These are phyloP conservation scores for Garrulus glandarius DNA, from an alignment of 2,797 vertebrate genomes.

Conservation along the genomic window DNA sequence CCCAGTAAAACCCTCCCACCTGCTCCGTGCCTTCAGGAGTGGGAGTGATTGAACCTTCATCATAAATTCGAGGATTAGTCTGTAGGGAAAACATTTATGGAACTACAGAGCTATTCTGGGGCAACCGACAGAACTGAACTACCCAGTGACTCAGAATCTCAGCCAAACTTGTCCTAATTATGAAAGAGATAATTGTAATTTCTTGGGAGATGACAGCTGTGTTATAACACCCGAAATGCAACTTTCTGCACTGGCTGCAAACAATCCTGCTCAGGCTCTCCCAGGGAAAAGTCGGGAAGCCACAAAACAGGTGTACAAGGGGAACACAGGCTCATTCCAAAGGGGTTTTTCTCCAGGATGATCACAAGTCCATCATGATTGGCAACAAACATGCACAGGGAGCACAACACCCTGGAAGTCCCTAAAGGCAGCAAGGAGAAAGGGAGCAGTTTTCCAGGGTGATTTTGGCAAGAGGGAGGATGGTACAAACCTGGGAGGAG, in stretches of 20 bases:
- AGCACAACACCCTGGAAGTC: rapidly evolving
- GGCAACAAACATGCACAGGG: neutral
- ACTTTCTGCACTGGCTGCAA: neutral
- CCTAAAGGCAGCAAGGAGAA: neutral
- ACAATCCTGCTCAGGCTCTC: neutral
- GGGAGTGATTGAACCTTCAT: neutral
- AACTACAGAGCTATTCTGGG: constrained; percentile 10
- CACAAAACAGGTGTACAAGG: neutral
- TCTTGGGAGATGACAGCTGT: neutral
- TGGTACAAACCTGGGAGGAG: neutral
- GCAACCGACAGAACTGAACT: neutral
- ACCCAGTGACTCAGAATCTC: constrained; percentile 10
- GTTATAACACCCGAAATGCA: neutral
- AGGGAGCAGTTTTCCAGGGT: neutral
- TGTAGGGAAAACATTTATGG: neutral
- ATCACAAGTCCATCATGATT: rapidly evolving
- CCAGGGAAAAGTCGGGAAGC: neutral
- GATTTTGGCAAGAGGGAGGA: neutral
- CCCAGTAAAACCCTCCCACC: neutral
- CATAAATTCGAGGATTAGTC: neutral
- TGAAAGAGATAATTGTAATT: neutral
- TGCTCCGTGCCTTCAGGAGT: neutral
- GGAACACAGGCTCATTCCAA: rapidly evolving
- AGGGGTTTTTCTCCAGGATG: neutral
- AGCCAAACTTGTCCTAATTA: constrained; percentile 27